These are phyloP conservation scores for Cephus nigrinus DNA, from an alignment of 2,888 invertebrate species.

Conservation along the genomic window DNA sequence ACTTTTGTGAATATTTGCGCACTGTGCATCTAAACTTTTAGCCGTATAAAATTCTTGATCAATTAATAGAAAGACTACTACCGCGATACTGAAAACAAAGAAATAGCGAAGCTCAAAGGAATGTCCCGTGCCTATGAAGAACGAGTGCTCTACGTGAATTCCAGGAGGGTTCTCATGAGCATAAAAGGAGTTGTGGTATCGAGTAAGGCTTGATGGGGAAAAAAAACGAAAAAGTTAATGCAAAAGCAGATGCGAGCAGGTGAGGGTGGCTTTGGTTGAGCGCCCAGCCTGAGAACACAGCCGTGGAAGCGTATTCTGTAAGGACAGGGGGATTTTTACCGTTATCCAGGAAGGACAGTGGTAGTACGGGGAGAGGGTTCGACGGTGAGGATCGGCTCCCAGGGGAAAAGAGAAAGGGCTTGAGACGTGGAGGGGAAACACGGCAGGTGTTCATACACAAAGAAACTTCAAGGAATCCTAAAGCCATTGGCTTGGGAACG, in stretches of 20 bases:
- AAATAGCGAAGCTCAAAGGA: not conserved
- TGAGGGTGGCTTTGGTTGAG: slow-evolving; percentile 24
- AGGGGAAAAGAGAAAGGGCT: slow-evolving; percentile 27
- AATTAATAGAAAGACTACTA: not conserved
- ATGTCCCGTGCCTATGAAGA: not conserved
- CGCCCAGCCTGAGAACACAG: slow-evolving; percentile 19
- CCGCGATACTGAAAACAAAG: not conserved
- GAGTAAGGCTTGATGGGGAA: not conserved
- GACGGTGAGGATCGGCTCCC: slow-evolving; percentile 23
- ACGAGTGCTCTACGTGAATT: not conserved
- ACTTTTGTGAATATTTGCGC: not conserved
- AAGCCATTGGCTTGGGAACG: slow-evolving; percentile 38
- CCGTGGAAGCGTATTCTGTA: not conserved
- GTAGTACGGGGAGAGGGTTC: slow-evolving; percentile 20
- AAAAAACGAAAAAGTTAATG: slow-evolving; percentile 2
- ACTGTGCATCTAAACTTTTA: not conserved
- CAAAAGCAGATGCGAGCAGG: not conserved
- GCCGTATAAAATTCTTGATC: not conserved
- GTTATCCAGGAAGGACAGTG: slow-evolving; percentile 46
- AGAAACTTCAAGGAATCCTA: slow-evolving; percentile 55
- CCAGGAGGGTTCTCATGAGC: not conserved
- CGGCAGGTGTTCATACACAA: slow-evolving; percentile 59
- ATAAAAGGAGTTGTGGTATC: not conserved
- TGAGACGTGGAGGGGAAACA: slow-evolving; percentile 46
- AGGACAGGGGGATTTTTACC: slow-evolving; percentile 39